A percentile compares a stretch with the other conserved stretches of the same genome.
Evolutionary conservation across 2,888 invertebrate species (phyloP).

Genomic region (Pseudococcus viburni): DNA sequence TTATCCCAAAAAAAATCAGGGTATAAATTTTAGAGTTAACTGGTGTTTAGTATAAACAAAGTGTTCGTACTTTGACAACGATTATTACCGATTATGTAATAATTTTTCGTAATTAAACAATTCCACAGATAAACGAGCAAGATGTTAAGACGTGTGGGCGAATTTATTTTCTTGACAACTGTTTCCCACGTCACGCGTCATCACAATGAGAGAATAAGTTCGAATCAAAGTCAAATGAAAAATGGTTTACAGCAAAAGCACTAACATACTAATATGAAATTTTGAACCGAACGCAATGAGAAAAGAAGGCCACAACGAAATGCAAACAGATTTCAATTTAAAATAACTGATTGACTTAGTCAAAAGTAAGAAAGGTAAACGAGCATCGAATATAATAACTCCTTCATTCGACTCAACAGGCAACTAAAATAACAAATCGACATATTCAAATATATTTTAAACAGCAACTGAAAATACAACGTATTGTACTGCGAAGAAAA

Average conservation of each 20-base stretch:
- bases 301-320: background rate
- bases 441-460: background rate
- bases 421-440: conserved; percentile 47
- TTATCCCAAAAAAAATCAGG: too few species aligned
- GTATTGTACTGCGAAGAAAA: too few species aligned
- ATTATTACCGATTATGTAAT: too few species aligned
- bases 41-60: too few species aligned
- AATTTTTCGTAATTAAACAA: too few species aligned
- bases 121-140: too few species aligned
- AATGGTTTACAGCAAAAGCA: background rate
- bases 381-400: background rate
- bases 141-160: too few species aligned
- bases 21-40: too few species aligned
- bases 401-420: conserved; percentile 19
- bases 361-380: background rate
- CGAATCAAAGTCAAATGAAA: background rate
- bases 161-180: background rate
- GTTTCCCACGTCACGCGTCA: background rate
- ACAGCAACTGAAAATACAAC: background rate
- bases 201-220: background rate
- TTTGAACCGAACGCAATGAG: background rate
- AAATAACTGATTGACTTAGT: background rate
- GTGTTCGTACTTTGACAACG: too few species aligned
- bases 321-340: background rate
- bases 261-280: background rate